Base-by-base conservation (phyloP, 2,888 invertebrate species). In the Cephus rjabovi region DNA sequence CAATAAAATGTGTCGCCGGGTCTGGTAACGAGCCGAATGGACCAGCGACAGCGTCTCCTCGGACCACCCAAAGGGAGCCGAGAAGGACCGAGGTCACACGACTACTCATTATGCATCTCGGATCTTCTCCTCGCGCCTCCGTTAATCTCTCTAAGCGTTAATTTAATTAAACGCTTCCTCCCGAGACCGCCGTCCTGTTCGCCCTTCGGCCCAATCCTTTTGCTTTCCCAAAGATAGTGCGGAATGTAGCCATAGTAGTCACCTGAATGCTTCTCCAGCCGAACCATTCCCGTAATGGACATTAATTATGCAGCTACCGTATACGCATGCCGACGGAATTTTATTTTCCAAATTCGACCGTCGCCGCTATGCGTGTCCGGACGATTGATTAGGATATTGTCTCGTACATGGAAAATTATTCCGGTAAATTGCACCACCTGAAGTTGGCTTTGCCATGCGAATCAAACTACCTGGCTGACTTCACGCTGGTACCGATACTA, bases 91-190 rank as follows among this genome's bases (percentile, higher is more conserved):
- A 76, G 83, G 81, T 79, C 79, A 76, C 84, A 84, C 85, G 83
- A 86, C 88, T 86, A 87, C 90, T 91, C 90, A 91, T 91, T 91
- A 91, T 91, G 91, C 90, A 91, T 91, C 90, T 90, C 84, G 84
- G 88, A 91, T 91, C 90, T 90, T 90, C 88, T 85, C 84, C 88
- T 89, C 89, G 88, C 91, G 89, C 91, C 91, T 91, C 87, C 86
- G 90, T 91, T 91, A 90, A 91, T 91, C 91, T 90, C 88, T 86
- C 88, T 89, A 89, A 90, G 90, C 90, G 90, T 91, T 91, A 90
- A 91, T 91, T 91, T 91, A 91, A 91, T 91, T 91, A 90, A 91
- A 91, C 85, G 87, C 88, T 87, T 85, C 86, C 86, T 83, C 84
- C 86, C 76, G 35, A 31, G 73, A 37, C 23, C 56, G 76, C 73